Percentiles rank a stretch among this genome's conserved stretches.
Conservation (phyloP, 2,888 invertebrate species). For the Pimpla rufipes region DNA sequence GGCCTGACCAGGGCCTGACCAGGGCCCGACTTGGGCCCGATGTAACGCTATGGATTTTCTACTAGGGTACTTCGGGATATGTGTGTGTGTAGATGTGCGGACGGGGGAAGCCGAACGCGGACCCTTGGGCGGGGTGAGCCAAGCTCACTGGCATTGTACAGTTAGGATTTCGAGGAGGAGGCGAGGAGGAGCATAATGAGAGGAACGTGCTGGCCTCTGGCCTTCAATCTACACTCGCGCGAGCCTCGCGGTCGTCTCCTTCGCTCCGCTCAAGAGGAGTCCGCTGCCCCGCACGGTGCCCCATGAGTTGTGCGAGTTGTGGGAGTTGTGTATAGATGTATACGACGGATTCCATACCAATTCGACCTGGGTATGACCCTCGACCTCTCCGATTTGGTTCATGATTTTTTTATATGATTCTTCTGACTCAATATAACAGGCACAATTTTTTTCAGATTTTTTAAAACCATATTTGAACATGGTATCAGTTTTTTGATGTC, state of each 20-base stretch:
- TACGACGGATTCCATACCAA: too few relatives aligned
- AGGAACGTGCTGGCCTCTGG: constrained; percentile 82
- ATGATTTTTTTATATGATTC: too few relatives aligned
- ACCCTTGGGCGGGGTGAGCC: constrained; percentile 81
- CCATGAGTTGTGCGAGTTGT: constrained; percentile 3
- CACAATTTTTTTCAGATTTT: too few relatives aligned
- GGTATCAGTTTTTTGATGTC: too few relatives aligned
- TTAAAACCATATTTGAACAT: too few relatives aligned
- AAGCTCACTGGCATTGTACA: constrained; percentile 77
- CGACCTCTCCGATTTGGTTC: too few relatives aligned
- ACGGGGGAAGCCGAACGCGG: constrained; percentile 50
- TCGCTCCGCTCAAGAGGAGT: constrained; percentile 47
- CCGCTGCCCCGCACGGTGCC: not conserved
- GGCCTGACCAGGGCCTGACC: too few relatives aligned
- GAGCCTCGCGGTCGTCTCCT: constrained; percentile 57
- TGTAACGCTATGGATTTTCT: too few relatives aligned
- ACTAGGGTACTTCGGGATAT: not conserved
- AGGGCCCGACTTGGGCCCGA: too few relatives aligned
- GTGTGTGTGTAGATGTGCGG: constrained; percentile 1
- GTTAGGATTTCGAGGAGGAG: constrained; percentile 80
- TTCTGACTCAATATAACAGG: too few relatives aligned
- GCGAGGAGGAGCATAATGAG: constrained; percentile 79
- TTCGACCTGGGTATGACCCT: too few relatives aligned
- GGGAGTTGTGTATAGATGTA: too few relatives aligned
- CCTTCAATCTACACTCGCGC: constrained; percentile 72